Percentiles rank a stretch among this genome's conserved stretches.
These are phyloP conservation scores for Caenorhabditis sp. DNA, from an alignment of 2,888 invertebrate species.

Conservation along the genomic window DNA sequence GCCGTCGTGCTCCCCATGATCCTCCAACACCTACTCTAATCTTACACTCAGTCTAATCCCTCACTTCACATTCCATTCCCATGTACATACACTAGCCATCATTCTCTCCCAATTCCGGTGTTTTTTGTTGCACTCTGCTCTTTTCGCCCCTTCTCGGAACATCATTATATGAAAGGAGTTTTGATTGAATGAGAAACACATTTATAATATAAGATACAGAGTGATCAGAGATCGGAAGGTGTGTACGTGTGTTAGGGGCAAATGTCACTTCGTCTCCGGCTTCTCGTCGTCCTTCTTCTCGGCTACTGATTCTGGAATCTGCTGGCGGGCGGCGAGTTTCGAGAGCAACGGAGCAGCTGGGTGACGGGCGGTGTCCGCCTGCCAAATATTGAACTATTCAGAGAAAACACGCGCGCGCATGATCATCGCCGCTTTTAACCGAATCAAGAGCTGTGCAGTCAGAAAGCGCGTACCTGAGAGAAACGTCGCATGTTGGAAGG, in stretches of 20 bases:
- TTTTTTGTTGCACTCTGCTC: conserved; percentile 3
- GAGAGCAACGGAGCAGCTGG: conserved; percentile 63
- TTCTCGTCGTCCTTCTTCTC: conserved; percentile 55
- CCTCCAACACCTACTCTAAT: conserved; percentile 2
- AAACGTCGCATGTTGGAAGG: conserved; percentile 71
- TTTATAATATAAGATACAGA: conserved; percentile 1
- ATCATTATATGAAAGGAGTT: not conserved
- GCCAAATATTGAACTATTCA: not conserved
- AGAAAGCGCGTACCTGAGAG: conserved; percentile 43
- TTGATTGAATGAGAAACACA: not conserved
- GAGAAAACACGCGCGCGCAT: not conserved
- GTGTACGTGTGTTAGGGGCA: no score
- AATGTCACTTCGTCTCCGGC: conserved; percentile 32
- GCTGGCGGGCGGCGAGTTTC: conserved; percentile 59
- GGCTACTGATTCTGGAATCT: conserved; percentile 56
- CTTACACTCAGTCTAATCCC: not conserved
- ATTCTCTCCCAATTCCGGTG: conserved; percentile 9
- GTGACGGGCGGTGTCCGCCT: conserved; percentile 66
- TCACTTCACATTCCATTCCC: conserved; percentile 35
- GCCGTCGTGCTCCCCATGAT: not conserved
- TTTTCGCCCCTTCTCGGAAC: not conserved
- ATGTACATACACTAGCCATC: conserved; percentile 55
- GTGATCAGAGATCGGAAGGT: not conserved
- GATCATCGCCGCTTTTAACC: no score
- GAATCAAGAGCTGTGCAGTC: no score